Evolutionary conservation across 1,140 invertebrate species (phyloP), one percentile per base, ranked within the genome.

Genomic region (Samia ricini): DNA sequence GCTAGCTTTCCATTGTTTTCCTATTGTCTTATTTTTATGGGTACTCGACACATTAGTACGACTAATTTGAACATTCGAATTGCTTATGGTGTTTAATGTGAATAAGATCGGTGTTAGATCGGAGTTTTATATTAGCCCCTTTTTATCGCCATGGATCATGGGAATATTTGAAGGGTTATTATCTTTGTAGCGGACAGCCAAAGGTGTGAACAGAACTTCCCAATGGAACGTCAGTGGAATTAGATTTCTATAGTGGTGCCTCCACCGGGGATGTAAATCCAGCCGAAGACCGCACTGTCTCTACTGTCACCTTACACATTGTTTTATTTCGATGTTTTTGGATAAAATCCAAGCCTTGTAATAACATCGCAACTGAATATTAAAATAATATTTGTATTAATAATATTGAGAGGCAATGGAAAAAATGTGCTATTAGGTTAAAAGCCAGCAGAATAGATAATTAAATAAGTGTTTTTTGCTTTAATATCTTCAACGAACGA

Each of bases 191-290:
- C 56, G 64, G 20, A 56, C 42, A 57, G 58, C 42, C 21, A 68
- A 62, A 58, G 69, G 67, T 69, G 70, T 68, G 71, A 59, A 59
- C 66, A 64, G 57, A 69, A 63, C 64, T 60, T 61, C 66, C 63
- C 66, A 64, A 69, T 60, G 78, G 80, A 74, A 84, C 83, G 77
- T 72, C 65, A 63, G 56, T 61, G 82, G 83, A 86, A 86, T 88
- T 88, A 85, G 79, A 88, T 88, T 86, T 88, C 81, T 78, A 85
- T 85, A 86, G 80, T 77, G 67, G 56, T 71, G 55, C 55, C 64
- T 69, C 49, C 55, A 56, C 55, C 61, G 60, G 62, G 70, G 77
- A 66, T 78, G 77, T 75, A 72, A 75, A 83, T 82, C 78, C 75
- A 52, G 51, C 42, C 42, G 52, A 59, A 52, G 63, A 56, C 29